phyloP scores from a whole-genome alignment of 2,797 vertebrate species.

The Lepidocolaptes lacrymiger region DNA sequence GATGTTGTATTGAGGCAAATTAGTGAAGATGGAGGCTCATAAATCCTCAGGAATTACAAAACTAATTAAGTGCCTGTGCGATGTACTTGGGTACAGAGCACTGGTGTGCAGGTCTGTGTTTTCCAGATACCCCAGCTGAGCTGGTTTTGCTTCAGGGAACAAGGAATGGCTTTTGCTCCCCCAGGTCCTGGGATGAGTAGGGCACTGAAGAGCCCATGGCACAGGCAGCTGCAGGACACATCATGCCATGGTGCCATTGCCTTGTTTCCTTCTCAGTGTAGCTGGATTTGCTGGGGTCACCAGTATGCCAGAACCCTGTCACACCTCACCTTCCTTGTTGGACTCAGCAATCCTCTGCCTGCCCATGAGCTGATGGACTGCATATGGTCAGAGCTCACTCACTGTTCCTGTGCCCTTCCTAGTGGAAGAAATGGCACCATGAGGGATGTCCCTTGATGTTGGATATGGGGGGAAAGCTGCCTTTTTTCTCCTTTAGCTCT shows the following conservation, averaged over 20 bases:
- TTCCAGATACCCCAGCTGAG: neutral
- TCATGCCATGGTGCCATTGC: neutral
- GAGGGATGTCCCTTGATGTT: rapidly evolving
- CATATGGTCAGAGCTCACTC: neutral
- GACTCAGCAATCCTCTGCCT: neutral
- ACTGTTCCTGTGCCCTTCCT: neutral
- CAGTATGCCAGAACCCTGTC: rapidly evolving
- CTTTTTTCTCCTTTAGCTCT: neutral
- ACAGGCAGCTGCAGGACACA: neutral
- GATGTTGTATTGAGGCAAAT: neutral
- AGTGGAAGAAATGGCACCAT: neutral
- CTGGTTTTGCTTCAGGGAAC: neutral
- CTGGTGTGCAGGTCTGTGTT: neutral
- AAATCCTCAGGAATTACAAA: slow-evolving; percentile 9
- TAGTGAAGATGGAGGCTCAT: neutral
- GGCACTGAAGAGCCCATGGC: neutral
- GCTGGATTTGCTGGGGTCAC: neutral
- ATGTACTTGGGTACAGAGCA: neutral
- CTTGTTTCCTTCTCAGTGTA: neutral
- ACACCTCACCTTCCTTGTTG: neutral
- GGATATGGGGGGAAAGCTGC: neutral
- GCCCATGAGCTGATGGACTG: neutral
- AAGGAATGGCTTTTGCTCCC: neutral
- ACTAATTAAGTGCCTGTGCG: neutral
- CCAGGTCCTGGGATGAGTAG: rapidly evolving